Conservation (phyloP, 64 coral and sea anemone species). For the Pachyseris speciosa region DNA sequence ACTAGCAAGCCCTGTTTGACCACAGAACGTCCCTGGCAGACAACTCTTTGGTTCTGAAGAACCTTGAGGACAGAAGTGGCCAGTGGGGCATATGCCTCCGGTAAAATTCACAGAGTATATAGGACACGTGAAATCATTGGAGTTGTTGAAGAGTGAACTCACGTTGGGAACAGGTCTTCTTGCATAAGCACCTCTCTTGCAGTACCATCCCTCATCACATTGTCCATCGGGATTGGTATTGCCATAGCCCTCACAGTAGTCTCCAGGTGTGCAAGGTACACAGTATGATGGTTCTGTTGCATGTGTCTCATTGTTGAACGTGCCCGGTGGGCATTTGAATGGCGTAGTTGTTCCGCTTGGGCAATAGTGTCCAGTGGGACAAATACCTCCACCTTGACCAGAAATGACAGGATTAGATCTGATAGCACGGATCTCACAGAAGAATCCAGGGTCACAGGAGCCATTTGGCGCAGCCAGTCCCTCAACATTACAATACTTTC, state of each 20-base stretch:
- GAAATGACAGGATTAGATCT: conserved; percentile 72
- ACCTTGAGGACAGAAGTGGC: conserved; percentile 83
- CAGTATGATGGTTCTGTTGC: conserved; percentile 73
- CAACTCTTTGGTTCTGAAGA: conserved; percentile 77
- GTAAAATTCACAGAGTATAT: conserved; percentile 95
- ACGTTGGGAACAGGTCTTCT: conserved; percentile 65
- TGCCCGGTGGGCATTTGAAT: conserved; percentile 96
- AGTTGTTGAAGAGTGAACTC: conserved; percentile 73
- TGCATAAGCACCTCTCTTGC: conserved; percentile 81
- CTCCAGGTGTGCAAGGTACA: conserved; percentile 84
- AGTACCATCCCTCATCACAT: conserved; percentile 96
- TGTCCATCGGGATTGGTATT: conserved; percentile 65
- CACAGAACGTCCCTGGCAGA: conserved; percentile 82
- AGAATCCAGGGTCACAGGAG: conserved; percentile 88
- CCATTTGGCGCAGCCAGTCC: conserved; percentile 88
- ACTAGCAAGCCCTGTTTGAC: conserved; percentile 63
- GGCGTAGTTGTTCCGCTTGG: conserved; percentile 81
- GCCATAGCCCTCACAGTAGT: conserved; percentile 91
- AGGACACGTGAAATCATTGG: conserved; percentile 87
- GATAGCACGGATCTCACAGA: conserved; percentile 78
- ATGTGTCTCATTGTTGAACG: conserved; percentile 86
- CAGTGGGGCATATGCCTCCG: conserved; percentile 86
- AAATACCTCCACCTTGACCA: conserved; percentile 81
- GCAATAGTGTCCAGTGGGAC: conserved; percentile 92
- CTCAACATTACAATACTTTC: conserved; percentile 73